Evolutionary conservation across 2,113 vertebrate species (phyloP).

Genomic region (Dissostichus mawsoni): DNA sequence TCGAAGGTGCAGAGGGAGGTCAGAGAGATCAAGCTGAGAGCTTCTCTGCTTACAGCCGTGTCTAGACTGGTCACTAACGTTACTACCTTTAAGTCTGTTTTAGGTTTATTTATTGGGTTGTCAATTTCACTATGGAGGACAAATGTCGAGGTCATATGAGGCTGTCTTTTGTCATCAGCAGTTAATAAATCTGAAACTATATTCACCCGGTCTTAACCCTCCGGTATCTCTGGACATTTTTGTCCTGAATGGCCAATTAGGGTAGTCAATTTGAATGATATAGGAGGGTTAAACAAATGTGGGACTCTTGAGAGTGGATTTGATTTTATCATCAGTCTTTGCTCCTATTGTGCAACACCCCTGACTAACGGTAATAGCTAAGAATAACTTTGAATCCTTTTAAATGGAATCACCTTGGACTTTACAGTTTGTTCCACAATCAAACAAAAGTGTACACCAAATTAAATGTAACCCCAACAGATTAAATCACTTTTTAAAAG

Average conservation of each 20-base stretch:
- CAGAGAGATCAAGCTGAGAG: conserved; percentile 11
- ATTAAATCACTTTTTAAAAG: not conserved
- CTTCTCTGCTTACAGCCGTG: conserved; percentile 43
- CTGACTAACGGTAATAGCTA: not conserved
- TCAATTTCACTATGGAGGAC: not conserved
- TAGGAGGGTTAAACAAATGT: not conserved
- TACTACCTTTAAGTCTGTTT: conserved; percentile 7
- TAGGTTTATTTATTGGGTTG: not conserved
- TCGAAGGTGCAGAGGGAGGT: conserved; percentile 47
- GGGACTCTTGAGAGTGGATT: not conserved
- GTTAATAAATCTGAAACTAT: not conserved
- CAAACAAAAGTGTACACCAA: not conserved
- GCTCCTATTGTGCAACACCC: not conserved
- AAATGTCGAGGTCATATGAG: not conserved
- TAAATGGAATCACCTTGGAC: not conserved
- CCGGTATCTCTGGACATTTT: too few species aligned
- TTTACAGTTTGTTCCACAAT: not conserved
- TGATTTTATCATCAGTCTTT: not conserved
- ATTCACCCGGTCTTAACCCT: not conserved
- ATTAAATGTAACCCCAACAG: not conserved
- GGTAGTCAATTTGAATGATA: too few species aligned
- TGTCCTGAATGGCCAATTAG: too few species aligned
- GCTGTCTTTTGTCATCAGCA: not conserved
- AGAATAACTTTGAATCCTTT: not conserved
- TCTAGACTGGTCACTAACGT: conserved; percentile 31